phyloP scores from a whole-genome alignment of 2,888 invertebrate species.

The Scaptomyza parva region DNA sequence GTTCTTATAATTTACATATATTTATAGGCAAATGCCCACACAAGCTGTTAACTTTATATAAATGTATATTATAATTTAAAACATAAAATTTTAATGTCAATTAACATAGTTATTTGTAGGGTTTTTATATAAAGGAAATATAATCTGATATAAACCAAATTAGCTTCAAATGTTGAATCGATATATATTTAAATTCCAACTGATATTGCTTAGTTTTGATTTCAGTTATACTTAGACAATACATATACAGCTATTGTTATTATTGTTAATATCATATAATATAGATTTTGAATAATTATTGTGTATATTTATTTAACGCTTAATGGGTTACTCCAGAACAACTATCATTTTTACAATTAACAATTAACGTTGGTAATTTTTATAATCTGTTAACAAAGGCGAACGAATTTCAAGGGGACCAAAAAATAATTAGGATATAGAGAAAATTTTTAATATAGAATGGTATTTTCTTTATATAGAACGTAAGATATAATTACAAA shows the following conservation, averaged over 20 bases:
- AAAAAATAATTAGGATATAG: not conserved
- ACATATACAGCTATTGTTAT: not conserved
- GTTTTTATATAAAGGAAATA: not conserved
- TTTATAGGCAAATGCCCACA: not conserved
- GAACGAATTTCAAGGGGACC: not conserved
- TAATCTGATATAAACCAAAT: not conserved
- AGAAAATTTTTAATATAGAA: not conserved
- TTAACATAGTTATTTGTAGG: not conserved
- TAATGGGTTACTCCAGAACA: not conserved
- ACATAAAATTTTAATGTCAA: no score
- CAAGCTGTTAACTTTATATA: constrained; percentile 5
- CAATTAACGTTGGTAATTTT: not conserved
- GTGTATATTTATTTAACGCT: not conserved
- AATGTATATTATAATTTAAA: constrained; percentile 2
- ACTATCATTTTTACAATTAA: not conserved
- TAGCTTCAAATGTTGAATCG: not conserved
- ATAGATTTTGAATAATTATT: not conserved
- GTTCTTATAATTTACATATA: not conserved
- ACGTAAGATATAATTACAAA: no score
- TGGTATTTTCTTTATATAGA: no score
- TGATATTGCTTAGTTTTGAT: not conserved
- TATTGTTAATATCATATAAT: not conserved
- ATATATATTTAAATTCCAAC: not conserved
- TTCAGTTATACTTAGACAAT: not conserved
- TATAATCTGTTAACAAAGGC: not conserved